Evolutionary conservation across 2,797 vertebrate genomes (phyloP).

Genomic region (Pipistrellus kuhlii): DNA sequence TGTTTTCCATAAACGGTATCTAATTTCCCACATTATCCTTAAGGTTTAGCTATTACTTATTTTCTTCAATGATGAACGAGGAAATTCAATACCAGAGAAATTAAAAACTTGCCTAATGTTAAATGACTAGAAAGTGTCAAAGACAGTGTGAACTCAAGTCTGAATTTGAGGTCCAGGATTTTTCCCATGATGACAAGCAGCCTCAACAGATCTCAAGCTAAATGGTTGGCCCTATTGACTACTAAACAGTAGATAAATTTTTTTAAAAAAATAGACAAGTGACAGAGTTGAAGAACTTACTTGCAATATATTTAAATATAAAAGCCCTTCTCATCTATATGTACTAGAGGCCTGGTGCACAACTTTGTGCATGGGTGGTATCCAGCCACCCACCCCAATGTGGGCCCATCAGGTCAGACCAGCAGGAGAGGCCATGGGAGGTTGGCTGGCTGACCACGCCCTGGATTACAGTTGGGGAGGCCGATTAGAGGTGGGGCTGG

Average conservation of each 20-base stretch:
- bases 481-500: no score
- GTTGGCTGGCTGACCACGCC: no score
- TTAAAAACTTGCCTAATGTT: conserved; percentile 70
- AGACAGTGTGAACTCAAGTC: conserved; percentile 70
- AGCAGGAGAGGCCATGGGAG: no score
- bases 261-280: not conserved
- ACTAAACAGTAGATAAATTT: not conserved
- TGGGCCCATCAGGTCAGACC: no score
- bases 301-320: conserved; percentile 21
- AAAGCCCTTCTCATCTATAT: not conserved
- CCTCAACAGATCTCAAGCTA: conserved; percentile 39
- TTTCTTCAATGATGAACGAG: conserved; percentile 53
- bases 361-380: no score
- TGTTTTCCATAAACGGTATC: not conserved
- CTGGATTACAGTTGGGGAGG: no score
- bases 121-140: conserved; percentile 68
- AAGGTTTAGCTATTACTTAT: not conserved
- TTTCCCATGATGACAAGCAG: conserved; percentile 11
- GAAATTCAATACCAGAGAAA: conserved; percentile 75
- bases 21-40: not conserved
- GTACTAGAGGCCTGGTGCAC: no score
- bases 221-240: not conserved
- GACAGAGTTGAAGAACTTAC: not conserved
- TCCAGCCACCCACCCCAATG: no score
- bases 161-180: not conserved